phyloP scores from a whole-genome alignment of 2,888 invertebrate species.

The Marronus borbonicus region DNA sequence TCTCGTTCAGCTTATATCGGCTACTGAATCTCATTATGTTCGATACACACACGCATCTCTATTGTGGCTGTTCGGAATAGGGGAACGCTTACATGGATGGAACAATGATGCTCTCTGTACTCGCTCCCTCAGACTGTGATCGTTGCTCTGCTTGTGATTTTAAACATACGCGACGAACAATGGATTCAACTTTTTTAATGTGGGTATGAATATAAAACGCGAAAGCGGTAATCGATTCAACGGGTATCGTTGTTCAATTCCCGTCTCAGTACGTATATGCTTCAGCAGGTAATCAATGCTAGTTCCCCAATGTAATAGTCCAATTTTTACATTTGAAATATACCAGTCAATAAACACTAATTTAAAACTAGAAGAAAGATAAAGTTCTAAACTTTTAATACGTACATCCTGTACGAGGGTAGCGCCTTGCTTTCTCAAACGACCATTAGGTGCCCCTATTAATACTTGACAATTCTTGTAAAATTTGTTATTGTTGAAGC shows the following conservation, averaged over 20 bases:
- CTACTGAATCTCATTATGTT: conserved; percentile 66
- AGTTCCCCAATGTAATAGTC: no score
- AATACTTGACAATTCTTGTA: no score
- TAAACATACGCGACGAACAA: conserved; percentile 59
- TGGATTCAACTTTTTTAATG: conserved; percentile 52
- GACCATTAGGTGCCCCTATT: no score
- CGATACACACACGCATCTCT: conserved; percentile 65
- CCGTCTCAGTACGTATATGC: neutral
- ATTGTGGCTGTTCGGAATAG: conserved; percentile 62
- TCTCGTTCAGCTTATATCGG: conserved; percentile 62
- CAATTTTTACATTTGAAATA: no score
- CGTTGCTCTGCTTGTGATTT: conserved; percentile 61
- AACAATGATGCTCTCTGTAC: conserved; percentile 50
- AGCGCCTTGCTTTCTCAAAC: no score
- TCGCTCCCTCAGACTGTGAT: conserved; percentile 61
- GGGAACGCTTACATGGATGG: conserved; percentile 59
- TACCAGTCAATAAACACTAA: no score
- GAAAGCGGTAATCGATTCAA: neutral
- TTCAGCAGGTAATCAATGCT: no score
- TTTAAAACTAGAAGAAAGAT: no score
- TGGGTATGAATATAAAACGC: conserved; percentile 20
- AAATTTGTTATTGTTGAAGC: no score
- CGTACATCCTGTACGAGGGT: no score
- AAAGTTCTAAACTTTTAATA: no score
- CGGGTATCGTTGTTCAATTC: neutral